phyloP scores from a whole-genome alignment of 2,888 invertebrate genomes.

The Saturnia pavonia region DNA sequence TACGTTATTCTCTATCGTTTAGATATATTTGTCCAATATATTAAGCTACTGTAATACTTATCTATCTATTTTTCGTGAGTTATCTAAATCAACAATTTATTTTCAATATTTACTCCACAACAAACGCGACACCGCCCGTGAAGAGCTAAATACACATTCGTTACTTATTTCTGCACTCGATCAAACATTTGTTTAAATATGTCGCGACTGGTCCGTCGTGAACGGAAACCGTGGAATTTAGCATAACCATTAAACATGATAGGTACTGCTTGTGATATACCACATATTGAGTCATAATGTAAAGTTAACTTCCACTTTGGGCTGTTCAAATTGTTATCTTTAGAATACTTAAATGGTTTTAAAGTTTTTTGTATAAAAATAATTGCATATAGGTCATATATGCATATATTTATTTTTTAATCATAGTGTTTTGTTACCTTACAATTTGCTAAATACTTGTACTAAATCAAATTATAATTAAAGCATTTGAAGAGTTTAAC shows the following conservation, averaged over 20 bases:
- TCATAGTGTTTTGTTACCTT: neutral
- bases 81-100: slow-evolving; percentile 12
- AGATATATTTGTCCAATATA: neutral
- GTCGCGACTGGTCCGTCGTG: slow-evolving; percentile 22
- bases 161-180: slow-evolving; percentile 6
- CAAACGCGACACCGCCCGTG: slow-evolving; percentile 21
- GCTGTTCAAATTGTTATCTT: neutral
- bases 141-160: slow-evolving; percentile 11
- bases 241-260: slow-evolving; percentile 41
- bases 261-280: neutral
- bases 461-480: neutral
- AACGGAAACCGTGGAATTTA: slow-evolving; percentile 45
- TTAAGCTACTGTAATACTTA: neutral
- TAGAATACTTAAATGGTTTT: neutral
- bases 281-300: neutral
- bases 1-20: neutral
- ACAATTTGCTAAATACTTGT: neutral
- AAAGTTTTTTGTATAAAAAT: neutral
- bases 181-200: slow-evolving; percentile 36
- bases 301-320: neutral
- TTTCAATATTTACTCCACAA: slow-evolving; percentile 20
- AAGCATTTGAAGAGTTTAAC: neutral
- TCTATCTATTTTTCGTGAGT: neutral
- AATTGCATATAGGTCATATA: neutral
- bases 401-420: neutral